Evolutionary conservation across 1,140 invertebrate species (phyloP), one percentile per base, ranked within the genome.

Genomic region (Leptopilina clavipes): DNA sequence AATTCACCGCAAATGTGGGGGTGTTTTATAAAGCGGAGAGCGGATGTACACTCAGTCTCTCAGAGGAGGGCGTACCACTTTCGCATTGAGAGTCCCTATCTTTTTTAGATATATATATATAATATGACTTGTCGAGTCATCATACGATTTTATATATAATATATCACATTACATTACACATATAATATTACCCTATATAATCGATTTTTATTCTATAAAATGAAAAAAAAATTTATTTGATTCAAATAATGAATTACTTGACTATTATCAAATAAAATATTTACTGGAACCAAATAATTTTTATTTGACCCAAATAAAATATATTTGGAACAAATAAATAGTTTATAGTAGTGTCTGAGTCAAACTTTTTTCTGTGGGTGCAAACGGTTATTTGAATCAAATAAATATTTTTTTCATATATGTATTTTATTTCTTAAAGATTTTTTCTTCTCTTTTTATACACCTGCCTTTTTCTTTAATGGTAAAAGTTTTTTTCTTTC

Each of bases 21-120:
- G 79, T 83, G 79, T 72, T 76, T 74, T 76, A 70, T 71, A 71
- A 70, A 78, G 56, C 82, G 85, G 83, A 71, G 56, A 78, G 56
- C 82, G 85, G 83, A 85, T 83, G 81, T 80, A 82, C 74, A 81
- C 72, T 84, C 78, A 83, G 74, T 73, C 73, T 52, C 43, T 76
- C 44, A 71, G 80, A 74, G 76, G 79, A 81, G 84, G 59, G 84
- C 84, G 84, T 85, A 74, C 54, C n/a, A 71, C 43, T 25, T 17
- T 52, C 40, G 40, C 70, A 79, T 77, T 80, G 52, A 54, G 56
- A 71, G 37, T 40, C 65, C 22, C 73, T 84, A 83, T 83, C 76
- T 59, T 54, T 22, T 76, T 76, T 74, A 76, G 79, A 37, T 71
- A 52, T 11, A 43, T n/a, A n/a, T n/a, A n/a, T n/a, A n/a, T n/a